Evolutionary conservation across 1,140 invertebrate species (phyloP), one percentile per base, ranked within the genome.

Genomic region (Prorops nasuta): DNA sequence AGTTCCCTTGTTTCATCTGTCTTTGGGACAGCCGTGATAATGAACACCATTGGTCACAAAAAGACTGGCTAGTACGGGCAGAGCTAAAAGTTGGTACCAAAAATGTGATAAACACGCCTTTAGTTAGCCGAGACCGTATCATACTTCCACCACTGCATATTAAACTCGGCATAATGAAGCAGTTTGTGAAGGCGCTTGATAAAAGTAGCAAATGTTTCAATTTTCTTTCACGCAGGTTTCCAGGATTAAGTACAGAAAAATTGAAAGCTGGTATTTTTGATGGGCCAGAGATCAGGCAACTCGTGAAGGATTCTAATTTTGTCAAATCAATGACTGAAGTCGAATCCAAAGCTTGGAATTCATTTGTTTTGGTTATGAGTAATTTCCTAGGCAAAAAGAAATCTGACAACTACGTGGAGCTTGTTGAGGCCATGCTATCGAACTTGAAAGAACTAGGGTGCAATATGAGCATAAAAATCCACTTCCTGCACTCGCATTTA

Each of bases 141-240:
- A 52, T 66, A 36, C 43, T 70, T 43, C 62, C 67, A 51, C 63
- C 61, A 49, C 40, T 71, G 9, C 63, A 74, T 54, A 71, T 74
- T n/a, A 76, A 69, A 44, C 44, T 66, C 28, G 61, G 54, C 8
- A 35, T 69, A 3, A 64, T 68, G 46, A 74, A 74, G 54, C 66
- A 70, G 24, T 74, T 69, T 66, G 64, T 71, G 0, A 73, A 74
- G 50, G 56, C 63, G 3, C 42, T 67, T 19, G 18, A 56, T 44
- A 54, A 44, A 40, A 22, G 45, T 3, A 32, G 47, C 3, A 20
- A 49, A 10, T 40, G 46, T 28, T 54, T 41, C 31, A n/a, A 12
- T 24, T 49, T 41, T 32, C 14, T 42, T 15, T 3, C 4, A 17
- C 14, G 8, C 3, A 15, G 12, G 15, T 41, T 52, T 17, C 10